Evolutionary conservation across 2,888 invertebrate genomes (phyloP).

Genomic region (Drosophila peninsularis): DNA sequence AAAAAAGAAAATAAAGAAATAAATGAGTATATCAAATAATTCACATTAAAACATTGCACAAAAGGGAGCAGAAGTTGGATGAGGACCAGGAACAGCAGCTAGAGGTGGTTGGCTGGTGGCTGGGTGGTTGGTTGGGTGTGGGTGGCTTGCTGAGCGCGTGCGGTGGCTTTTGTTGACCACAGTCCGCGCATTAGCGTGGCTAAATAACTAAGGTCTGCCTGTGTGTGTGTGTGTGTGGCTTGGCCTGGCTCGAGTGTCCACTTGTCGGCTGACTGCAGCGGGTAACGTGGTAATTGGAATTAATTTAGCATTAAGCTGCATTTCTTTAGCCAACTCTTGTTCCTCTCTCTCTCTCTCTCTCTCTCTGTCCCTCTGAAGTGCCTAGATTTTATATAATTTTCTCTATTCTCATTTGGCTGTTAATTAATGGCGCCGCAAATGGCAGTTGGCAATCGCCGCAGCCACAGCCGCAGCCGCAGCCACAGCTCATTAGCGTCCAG

Average conservation of each 20-base stretch:
- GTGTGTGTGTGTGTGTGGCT: slow-evolving; percentile 15
- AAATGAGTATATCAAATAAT: slow-evolving; percentile 62
- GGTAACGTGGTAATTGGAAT: slow-evolving; percentile 74
- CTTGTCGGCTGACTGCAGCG: slow-evolving; percentile 29
- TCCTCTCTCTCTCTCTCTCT: slow-evolving; percentile 3
- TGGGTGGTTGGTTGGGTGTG: background rate
- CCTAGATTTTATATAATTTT: slow-evolving; percentile 75
- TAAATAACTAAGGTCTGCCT: slow-evolving; percentile 62
- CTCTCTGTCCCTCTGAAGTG: slow-evolving; percentile 46
- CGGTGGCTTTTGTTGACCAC: slow-evolving; percentile 72
- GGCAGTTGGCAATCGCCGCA: slow-evolving; percentile 52
- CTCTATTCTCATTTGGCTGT: slow-evolving; percentile 66
- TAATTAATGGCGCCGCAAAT: slow-evolving; percentile 78
- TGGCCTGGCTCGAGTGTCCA: slow-evolving; percentile 53
- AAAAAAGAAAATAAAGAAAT: slow-evolving; percentile 25
- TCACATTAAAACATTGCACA: slow-evolving; percentile 62
- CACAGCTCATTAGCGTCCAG: slow-evolving; percentile 63
- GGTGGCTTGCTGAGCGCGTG: slow-evolving; percentile 53
- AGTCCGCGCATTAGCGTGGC: slow-evolving; percentile 77
- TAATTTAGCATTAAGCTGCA: slow-evolving; percentile 79
- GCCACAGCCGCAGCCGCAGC: slow-evolving; percentile 17
- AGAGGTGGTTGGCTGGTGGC: background rate
- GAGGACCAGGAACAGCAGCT: slow-evolving; percentile 3
- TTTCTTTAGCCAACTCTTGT: slow-evolving; percentile 65
- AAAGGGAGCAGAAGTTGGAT: slow-evolving; percentile 42